Base-by-base conservation (phyloP, 2,888 invertebrate species). In the Julus scanicus region DNA sequence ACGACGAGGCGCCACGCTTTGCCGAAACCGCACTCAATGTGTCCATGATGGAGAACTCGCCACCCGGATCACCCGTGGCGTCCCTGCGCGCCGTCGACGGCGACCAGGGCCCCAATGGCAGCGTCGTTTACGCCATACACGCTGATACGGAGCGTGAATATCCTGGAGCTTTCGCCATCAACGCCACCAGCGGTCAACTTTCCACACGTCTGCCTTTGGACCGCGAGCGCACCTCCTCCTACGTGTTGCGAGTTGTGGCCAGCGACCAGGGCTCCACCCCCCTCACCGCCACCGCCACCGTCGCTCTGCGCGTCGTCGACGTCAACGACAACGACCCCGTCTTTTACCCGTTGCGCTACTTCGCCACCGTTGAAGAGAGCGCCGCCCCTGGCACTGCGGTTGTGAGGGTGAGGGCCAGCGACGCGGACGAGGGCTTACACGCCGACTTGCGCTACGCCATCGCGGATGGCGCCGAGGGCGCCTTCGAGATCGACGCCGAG, bases 51-150 rank as follows among this genome's bases (percentile, higher is more conserved):
- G 98, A 98, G 93, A 96, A 95, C 92, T 95, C 95, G 11, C 95
- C 96, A 88, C 95, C 96, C 0, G 94, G 95, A 89, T 96, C 96
- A 90, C 93, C 97, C 90, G 95, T 98, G 40, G 95, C 97, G 0
- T 96, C 96, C 92, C 92, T 98, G 88, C 95, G 96, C 44, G 97
- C 98, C 37, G 94, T 96, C 9, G 98, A 98, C 93, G 96, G 96
- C 92, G 98, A 98, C 93, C 97, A 97, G 92, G 97, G 97, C 53
- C 97, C 97, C 8, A 98, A 98, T 93, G 97, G 98, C 53, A 97
- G 97, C 91, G 96, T 98, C 39, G 95, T 96, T 20, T 97, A 97
- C 92, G 94, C 94, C 90, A 93, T 98, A 88, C 95, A 97, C 91
- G 94, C 96, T 2, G 95, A 95, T 90, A 96, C 96, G 17, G 94